Base-by-base conservation (phyloP, 2,797 vertebrate genomes). In the Tangara arthus region DNA sequence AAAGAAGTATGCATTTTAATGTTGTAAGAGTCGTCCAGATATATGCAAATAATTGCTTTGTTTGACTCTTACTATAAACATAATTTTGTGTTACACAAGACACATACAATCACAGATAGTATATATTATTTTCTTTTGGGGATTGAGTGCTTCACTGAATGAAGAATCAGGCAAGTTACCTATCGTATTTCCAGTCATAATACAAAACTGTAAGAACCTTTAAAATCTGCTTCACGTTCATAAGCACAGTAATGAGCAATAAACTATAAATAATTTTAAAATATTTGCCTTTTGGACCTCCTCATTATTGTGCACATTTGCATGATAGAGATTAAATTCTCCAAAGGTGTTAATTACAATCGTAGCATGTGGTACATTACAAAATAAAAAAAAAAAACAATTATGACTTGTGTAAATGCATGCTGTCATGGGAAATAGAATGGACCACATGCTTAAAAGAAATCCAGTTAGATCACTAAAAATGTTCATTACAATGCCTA, bases 271-370 rank as follows among this genome's bases (percentile, higher is more conserved):
- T 41, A 34, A 50, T 71, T 90, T 94, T 14, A 79, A 93, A 92
- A 49, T 86, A 71, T 44, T 53, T 75, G 9, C n/a, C 26, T 94
- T 44, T 63, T 70, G 61, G 47, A 63, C 11, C 11, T 85, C 17
- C 49, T 89, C 21, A 80, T 84, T 90, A 61, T 76, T 47, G 66
- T 69, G 53, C 49, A 71, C 7, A 24, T 91, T 94, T 6, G 12
- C 5, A 57, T 61, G 64, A n/a, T 41, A 46, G n/a, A 90, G 20
- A 83, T 8, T 96, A 44, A 82, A 49, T 83, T 96, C 68, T 73
- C 27, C 35, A 77, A 77, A 82, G 34, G 44, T 92, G 52, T 81
- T 96, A 95, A 93, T 94, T 94, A 56, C 53, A 92, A 15, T 75
- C 3, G 0, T 78, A 89, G 52, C 50, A 65, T 75, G 61, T 61